A percentile compares a stretch with the other conserved stretches of the same genome.
These are phyloP conservation scores for Pampus argenteus DNA, from an alignment of 2,797 vertebrate genomes.

Conservation along the genomic window DNA sequence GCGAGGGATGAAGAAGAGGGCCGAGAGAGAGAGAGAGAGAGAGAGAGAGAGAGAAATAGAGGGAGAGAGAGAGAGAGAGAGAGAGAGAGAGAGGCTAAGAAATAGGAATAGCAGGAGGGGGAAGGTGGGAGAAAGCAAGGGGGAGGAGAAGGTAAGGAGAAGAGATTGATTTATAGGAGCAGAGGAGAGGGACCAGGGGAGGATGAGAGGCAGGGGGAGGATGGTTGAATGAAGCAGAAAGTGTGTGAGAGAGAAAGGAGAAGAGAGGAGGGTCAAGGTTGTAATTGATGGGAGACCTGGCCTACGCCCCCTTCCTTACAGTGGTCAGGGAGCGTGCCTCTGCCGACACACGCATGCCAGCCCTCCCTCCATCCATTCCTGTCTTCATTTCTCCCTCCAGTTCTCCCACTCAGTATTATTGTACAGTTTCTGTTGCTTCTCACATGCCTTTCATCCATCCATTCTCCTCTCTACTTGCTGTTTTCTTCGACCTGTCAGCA, in stretches of 20 bases:
- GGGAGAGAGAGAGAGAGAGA: conserved; percentile 36
- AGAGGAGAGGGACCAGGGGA: conserved; percentile 79
- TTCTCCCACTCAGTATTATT: conserved; percentile 70
- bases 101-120: conserved; percentile 35
- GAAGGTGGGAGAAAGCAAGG: conserved; percentile 50
- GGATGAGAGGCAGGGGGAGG: conserved; percentile 74
- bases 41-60: conserved; percentile 44
- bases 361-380: conserved; percentile 76
- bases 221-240: conserved; percentile 80
- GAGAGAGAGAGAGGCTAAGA: conserved; percentile 39
- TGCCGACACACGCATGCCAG: conserved; percentile 62
- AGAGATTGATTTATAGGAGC: conserved; percentile 84
- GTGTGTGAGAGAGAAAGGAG: conserved; percentile 71
- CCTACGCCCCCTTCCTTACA: conserved; percentile 77
- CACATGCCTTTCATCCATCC: conserved; percentile 31
- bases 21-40: conserved; percentile 44
- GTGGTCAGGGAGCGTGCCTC: conserved; percentile 79
- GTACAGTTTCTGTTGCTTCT: conserved; percentile 48
- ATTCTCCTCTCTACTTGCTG: conserved; percentile 22
- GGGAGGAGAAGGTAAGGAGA: conserved; percentile 54
- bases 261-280: conserved; percentile 85
- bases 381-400: conserved; percentile 61
- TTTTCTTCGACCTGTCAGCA: conserved; percentile 21
- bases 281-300: conserved; percentile 86
- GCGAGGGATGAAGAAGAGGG: conserved; percentile 63